A percentile compares a stretch with the other conserved stretches of the same genome.
Evolutionary conservation across 1,140 invertebrate genomes (phyloP).

Genomic region (Phymastichus coffea): DNA sequence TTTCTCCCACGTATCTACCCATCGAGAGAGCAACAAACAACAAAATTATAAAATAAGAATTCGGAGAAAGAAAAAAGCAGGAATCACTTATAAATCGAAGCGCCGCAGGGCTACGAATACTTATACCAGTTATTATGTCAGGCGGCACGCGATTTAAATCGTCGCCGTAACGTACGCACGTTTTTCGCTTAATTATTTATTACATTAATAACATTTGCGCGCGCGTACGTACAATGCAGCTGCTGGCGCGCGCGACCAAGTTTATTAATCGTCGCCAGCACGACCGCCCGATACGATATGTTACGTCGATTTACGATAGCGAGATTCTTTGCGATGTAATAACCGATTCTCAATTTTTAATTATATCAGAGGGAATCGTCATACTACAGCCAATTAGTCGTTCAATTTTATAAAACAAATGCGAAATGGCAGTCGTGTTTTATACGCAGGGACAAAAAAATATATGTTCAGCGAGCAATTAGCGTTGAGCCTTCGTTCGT

Average conservation of each 20-base stretch:
- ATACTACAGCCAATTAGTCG: not conserved
- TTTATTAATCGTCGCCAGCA: conserved; percentile 9
- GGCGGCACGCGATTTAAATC: conserved; percentile 39
- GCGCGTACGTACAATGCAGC: not conserved
- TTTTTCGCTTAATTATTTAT: conserved; percentile 12
- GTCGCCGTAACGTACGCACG: not conserved
- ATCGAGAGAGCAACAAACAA: too few species aligned
- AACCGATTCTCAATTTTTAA: too few species aligned
- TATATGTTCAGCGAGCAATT: conserved; percentile 6
- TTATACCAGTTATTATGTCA: conserved; percentile 49
- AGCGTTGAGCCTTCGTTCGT: too few species aligned
- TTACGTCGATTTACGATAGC: not conserved
- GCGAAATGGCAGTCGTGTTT: too few species aligned
- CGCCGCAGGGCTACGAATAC: conserved; percentile 43
- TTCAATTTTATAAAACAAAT: too few species aligned
- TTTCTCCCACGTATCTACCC: too few species aligned
- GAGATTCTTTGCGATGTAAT: too few species aligned
- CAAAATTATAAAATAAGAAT: too few species aligned
- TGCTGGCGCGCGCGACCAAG: not conserved
- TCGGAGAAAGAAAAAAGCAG: too few species aligned
- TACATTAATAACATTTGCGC: conserved; percentile 12
- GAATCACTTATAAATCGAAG: conserved; percentile 38
- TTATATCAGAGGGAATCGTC: too few species aligned
- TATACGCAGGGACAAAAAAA: conserved; percentile 1
- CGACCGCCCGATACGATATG: not conserved